These are phyloP conservation scores for Therioaphis trifolii DNA, from an alignment of 2,888 invertebrate species.

Conservation along the genomic window DNA sequence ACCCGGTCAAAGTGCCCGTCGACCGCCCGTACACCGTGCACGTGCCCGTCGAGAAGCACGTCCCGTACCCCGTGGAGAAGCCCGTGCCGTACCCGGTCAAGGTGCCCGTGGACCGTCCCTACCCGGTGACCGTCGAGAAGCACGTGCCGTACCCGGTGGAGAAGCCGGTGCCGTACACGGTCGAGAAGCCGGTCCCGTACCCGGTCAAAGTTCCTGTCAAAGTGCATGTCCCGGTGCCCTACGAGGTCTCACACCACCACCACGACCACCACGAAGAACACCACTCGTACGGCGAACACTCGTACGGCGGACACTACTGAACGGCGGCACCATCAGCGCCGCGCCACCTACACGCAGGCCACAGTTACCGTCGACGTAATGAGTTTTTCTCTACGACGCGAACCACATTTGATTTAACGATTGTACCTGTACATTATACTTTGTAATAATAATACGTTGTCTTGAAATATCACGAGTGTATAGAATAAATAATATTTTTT, in stretches of 20 bases:
- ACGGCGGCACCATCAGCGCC: neutral
- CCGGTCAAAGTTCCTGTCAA: conserved; percentile 78
- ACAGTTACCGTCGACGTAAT: conserved; percentile 1
- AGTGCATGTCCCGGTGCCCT: conserved; percentile 65
- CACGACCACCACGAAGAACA: conserved; percentile 12
- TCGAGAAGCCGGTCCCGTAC: conserved; percentile 76
- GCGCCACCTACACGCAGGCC: conserved; percentile 10
- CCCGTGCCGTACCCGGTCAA: conserved; percentile 73
- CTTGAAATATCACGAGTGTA: no score
- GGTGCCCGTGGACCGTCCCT: conserved; percentile 75
- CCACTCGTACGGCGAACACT: conserved; percentile 38
- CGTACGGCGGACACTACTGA: conserved; percentile 4
- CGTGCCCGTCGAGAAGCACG: conserved; percentile 71
- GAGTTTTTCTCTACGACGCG: neutral
- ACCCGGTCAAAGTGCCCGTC: conserved; percentile 67
- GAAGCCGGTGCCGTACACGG: conserved; percentile 76
- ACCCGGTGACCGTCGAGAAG: conserved; percentile 75
- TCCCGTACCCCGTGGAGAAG: conserved; percentile 67
- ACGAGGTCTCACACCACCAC: conserved; percentile 60
- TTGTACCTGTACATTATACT: conserved; percentile 32
- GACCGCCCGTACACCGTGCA: conserved; percentile 70
- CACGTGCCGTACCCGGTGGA: conserved; percentile 77
- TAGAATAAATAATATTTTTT: conserved; percentile 33
- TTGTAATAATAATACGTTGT: no score
- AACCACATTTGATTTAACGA: neutral